Conservation (phyloP, 2,113 vertebrate species). For the Heptranchias perlo region DNA sequence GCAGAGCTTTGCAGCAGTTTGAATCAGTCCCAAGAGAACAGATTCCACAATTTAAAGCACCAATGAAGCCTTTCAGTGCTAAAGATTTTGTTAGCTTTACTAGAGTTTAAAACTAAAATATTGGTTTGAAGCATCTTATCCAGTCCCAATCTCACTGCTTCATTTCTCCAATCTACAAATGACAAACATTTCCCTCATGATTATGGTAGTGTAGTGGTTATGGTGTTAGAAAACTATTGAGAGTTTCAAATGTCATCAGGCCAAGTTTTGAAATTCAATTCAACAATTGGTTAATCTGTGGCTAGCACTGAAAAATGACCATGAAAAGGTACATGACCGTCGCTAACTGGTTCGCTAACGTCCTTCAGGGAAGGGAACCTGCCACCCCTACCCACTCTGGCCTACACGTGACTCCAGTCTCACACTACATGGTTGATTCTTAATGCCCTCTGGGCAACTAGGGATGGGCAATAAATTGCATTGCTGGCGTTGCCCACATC, state of each 20-base stretch:
- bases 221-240: neutral
- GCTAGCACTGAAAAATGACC: neutral
- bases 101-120: neutral
- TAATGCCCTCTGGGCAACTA: too few species aligned
- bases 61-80: neutral
- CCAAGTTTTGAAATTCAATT: neutral
- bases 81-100: neutral
- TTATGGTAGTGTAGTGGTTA: neutral
- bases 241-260: neutral
- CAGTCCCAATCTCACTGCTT: neutral
- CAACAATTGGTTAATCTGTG: neutral
- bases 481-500: too few species aligned
- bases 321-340: too few species aligned
- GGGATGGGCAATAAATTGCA: too few species aligned
- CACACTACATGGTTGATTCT: too few species aligned
- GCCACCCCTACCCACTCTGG: too few species aligned
- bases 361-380: too few species aligned
- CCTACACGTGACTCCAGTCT: too few species aligned
- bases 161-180: neutral
- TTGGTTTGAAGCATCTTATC: neutral
- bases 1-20: neutral
- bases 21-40: slow-evolving; percentile 2
- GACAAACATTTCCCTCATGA: neutral
- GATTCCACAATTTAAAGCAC: neutral
- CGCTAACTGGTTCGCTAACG: too few species aligned